Conservation (phyloP, 2,113 vertebrate species). For the Mobula birostris region DNA sequence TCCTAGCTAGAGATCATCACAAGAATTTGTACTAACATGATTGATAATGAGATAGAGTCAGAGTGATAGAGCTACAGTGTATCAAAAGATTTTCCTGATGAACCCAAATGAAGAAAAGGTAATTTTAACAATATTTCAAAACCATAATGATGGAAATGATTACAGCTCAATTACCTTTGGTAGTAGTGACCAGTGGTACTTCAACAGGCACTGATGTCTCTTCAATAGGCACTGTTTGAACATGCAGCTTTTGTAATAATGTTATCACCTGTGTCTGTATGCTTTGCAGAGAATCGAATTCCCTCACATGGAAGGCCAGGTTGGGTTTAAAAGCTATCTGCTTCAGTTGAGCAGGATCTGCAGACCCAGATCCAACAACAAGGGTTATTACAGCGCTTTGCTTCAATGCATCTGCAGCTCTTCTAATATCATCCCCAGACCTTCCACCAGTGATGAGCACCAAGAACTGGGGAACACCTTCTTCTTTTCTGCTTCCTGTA, state of each 20-base stretch:
- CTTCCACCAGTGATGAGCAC: slow-evolving; percentile 74
- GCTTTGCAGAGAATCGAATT: slow-evolving; percentile 50
- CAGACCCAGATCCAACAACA: slow-evolving; percentile 72
- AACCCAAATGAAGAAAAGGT: not conserved
- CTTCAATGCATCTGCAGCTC: slow-evolving; percentile 63
- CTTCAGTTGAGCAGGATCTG: slow-evolving; percentile 58
- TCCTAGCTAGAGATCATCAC: not conserved
- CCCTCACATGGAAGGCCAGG: slow-evolving; percentile 64
- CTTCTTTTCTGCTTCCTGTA: slow-evolving; percentile 70
- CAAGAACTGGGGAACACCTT: slow-evolving; percentile 75
- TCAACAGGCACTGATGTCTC: not conserved
- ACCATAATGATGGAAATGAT: not conserved
- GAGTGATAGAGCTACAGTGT: no score
- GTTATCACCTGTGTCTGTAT: slow-evolving; percentile 52
- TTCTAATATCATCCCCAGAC: slow-evolving; percentile 54
- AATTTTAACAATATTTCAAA: not conserved
- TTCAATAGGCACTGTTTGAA: not conserved
- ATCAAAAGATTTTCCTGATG: not conserved
- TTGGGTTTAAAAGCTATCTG: slow-evolving; percentile 78
- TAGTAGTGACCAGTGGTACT: not conserved
- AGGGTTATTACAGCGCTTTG: slow-evolving; percentile 71
- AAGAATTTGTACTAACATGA: not conserved
- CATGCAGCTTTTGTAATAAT: slow-evolving; percentile 50
- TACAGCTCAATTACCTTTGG: not conserved
- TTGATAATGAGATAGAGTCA: not conserved